phyloP scores from a whole-genome alignment of 2,797 vertebrate species.

The Coregonus ussuriensis region DNA sequence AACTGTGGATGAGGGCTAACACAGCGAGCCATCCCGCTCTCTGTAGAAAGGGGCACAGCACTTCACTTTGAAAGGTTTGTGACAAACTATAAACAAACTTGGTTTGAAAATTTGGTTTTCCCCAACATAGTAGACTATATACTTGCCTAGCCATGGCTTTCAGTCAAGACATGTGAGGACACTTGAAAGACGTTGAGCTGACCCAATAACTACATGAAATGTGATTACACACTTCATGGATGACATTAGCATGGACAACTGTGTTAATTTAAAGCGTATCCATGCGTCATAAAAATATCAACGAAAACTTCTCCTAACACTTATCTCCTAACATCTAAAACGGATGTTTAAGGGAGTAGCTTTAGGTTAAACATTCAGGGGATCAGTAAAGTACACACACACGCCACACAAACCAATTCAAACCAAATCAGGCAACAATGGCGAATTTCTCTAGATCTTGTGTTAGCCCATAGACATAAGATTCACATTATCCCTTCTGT shows the following conservation, averaged over 20 bases:
- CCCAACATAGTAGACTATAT: no score
- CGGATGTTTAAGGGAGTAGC: background rate
- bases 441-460: no score
- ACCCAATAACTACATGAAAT: constrained; percentile 1
- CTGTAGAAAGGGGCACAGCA: constrained; percentile 16
- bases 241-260: background rate
- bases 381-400: constrained; percentile 24
- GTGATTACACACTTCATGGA: constrained; percentile 12
- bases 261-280: background rate
- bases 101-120: background rate
- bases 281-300: background rate
- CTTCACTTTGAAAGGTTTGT: background rate
- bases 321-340: background rate
- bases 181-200: background rate
- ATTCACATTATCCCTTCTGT: constrained; percentile 44
- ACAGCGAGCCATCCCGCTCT: background rate
- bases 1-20: constrained; percentile 19
- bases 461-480: background rate
- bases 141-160: background rate
- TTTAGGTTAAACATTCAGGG: constrained; percentile 2
- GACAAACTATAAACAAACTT: background rate
- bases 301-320: background rate
- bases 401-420: constrained; percentile 44
- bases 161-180: constrained; percentile 12
- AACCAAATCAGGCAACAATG: no score